phyloP scores from a whole-genome alignment of 2,113 vertebrate genomes.

The Telmatochromis sp. region DNA sequence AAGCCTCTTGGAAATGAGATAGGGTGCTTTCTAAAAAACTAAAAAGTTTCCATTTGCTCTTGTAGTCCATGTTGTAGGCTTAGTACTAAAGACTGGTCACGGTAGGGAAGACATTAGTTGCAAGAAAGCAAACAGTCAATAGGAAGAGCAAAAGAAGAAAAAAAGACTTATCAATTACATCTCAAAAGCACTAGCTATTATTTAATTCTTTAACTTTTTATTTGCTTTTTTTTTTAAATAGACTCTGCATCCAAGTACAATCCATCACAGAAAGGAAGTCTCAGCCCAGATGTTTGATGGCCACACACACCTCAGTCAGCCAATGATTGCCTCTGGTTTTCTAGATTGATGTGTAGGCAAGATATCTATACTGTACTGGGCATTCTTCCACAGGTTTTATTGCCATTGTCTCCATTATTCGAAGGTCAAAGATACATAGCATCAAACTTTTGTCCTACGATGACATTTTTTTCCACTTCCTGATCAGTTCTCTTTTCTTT shows the following conservation, averaged over 20 bases:
- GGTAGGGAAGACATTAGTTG: background rate
- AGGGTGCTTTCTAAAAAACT: background rate
- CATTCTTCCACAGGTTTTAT: background rate
- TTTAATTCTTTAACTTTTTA: background rate
- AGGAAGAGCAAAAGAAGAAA: background rate
- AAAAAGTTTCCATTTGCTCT: background rate
- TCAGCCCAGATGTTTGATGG: background rate
- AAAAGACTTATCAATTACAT: background rate
- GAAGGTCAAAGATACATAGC: background rate
- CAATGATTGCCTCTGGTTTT: background rate
- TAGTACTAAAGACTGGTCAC: background rate
- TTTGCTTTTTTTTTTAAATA: background rate
- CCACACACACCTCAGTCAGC: background rate
- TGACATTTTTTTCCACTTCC: background rate
- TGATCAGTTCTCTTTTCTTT: background rate
- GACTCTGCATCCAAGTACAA: background rate
- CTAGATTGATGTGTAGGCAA: background rate
- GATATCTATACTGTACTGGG: background rate
- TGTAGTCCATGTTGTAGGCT: background rate
- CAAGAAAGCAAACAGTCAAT: background rate
- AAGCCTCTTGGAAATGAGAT: background rate
- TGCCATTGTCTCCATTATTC: background rate
- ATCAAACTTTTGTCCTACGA: background rate
- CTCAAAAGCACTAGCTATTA: background rate
- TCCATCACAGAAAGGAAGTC: background rate